phyloP scores from a whole-genome alignment of 2,888 invertebrate species.

The Caenorhabditis panamensis region DNA sequence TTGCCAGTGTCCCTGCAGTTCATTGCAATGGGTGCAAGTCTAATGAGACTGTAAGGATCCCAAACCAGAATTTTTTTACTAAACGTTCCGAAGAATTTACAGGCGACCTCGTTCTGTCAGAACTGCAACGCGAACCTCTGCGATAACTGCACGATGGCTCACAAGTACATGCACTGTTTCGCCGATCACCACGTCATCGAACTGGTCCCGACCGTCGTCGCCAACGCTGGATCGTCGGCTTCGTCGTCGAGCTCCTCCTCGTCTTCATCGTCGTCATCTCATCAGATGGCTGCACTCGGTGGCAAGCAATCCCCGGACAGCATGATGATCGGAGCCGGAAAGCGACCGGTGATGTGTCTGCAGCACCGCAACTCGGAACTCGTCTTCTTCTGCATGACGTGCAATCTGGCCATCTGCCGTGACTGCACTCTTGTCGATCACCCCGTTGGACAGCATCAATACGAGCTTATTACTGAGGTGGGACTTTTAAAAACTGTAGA shows the following conservation, averaged over 20 bases:
- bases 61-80: too few species aligned
- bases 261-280: constrained; percentile 44
- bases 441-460: constrained; percentile 86
- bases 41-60: constrained; percentile 66
- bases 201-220: constrained; percentile 14
- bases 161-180: constrained; percentile 99
- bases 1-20: constrained; percentile 83
- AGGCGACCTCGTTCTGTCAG: constrained; percentile 75
- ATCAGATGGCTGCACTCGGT: constrained; percentile 37
- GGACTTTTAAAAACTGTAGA: too few species aligned
- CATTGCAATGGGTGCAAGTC: constrained; percentile 97
- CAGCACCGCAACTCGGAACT: constrained; percentile 86
- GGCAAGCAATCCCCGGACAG: constrained; percentile 46
- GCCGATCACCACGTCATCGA: constrained; percentile 84
- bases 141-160: constrained; percentile 97
- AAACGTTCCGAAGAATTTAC: constrained; percentile 14
- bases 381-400: constrained; percentile 95
- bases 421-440: constrained; percentile 94
- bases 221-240: constrained; percentile 38
- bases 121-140: constrained; percentile 97
- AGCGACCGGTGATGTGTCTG: constrained; percentile 65
- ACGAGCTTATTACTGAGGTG: constrained; percentile 89
- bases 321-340: constrained; percentile 19
- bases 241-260: constrained; percentile 55
- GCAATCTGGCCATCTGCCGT: constrained; percentile 93